A percentile compares a stretch with the other conserved stretches of the same genome.
These are phyloP conservation scores for Tubulanus polymorphus DNA, from an alignment of 2,888 invertebrate genomes.

Conservation along the genomic window DNA sequence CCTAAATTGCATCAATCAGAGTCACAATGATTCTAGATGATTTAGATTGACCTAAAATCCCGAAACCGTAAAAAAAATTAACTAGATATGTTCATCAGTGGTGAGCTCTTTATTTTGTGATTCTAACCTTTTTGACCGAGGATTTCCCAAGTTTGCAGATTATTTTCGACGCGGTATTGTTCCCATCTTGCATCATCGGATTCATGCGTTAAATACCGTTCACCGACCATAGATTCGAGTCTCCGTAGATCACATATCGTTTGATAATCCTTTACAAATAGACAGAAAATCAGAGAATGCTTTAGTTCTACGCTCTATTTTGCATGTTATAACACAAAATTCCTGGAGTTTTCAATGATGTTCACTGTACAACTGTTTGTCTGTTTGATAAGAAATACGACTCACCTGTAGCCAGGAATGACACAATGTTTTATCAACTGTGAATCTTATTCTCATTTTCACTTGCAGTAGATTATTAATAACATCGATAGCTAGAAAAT, in stretches of 20 bases:
- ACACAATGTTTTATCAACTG: constrained; percentile 90
- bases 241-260: constrained; percentile 92
- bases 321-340: neutral
- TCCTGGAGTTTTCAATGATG: neutral
- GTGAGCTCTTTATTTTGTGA: no score
- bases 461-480: constrained; percentile 96
- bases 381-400: neutral
- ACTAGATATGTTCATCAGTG: no score
- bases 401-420: constrained; percentile 93
- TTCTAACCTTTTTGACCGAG: constrained; percentile 48
- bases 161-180: constrained; percentile 57
- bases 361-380: neutral
- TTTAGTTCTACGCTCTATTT: neutral
- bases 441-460: constrained; percentile 76
- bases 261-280: constrained; percentile 71
- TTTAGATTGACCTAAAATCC: no score
- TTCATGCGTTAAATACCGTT: constrained; percentile 84
- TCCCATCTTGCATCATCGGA: constrained; percentile 91
- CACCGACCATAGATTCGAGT: constrained; percentile 71
- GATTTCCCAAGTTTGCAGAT: constrained; percentile 49
- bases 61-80: no score
- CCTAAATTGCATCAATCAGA: no score
- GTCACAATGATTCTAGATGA: no score
- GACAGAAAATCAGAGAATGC: neutral
- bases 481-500: constrained; percentile 88